Conservation (phyloP, 2,113 vertebrate species). For the Gavia stellata region DNA sequence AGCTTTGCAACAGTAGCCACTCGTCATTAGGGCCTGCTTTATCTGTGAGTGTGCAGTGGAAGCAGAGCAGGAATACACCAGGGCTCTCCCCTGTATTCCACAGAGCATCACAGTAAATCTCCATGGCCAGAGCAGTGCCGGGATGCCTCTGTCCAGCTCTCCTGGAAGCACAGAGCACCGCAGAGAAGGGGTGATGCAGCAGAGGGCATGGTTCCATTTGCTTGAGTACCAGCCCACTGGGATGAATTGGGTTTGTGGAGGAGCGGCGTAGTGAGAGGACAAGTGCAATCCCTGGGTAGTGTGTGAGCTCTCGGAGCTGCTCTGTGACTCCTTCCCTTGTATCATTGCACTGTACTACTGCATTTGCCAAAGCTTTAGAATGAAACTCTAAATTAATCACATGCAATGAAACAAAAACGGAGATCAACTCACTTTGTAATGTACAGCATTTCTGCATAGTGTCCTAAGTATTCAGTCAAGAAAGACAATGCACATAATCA, state of each 20-base stretch:
- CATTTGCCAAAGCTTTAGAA: neutral
- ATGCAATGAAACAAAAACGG: neutral
- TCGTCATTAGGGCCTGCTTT: neutral
- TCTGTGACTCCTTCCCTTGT: neutral
- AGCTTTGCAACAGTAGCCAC: neutral
- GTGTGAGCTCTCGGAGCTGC: neutral
- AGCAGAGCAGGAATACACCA: neutral
- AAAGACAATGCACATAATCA: neutral
- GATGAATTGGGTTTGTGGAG: fast-evolving
- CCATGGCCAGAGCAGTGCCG: fast-evolving
- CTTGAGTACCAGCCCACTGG: neutral
- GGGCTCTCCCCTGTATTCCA: fast-evolving
- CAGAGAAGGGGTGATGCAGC: neutral
- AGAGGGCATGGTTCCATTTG: neutral
- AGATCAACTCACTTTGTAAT: neutral
- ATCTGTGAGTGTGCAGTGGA: neutral
- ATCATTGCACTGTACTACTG: neutral
- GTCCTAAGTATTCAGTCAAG: neutral
- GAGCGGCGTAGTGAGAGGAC: fast-evolving
- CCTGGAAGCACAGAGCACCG: neutral
- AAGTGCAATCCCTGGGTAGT: neutral
- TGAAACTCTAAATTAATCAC: neutral
- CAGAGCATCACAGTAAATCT: neutral
- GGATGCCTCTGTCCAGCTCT: neutral
- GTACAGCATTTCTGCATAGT: neutral